These are phyloP conservation scores for Cyanoderma ruficeps DNA, from an alignment of 2,113 vertebrate genomes.

Conservation along the genomic window DNA sequence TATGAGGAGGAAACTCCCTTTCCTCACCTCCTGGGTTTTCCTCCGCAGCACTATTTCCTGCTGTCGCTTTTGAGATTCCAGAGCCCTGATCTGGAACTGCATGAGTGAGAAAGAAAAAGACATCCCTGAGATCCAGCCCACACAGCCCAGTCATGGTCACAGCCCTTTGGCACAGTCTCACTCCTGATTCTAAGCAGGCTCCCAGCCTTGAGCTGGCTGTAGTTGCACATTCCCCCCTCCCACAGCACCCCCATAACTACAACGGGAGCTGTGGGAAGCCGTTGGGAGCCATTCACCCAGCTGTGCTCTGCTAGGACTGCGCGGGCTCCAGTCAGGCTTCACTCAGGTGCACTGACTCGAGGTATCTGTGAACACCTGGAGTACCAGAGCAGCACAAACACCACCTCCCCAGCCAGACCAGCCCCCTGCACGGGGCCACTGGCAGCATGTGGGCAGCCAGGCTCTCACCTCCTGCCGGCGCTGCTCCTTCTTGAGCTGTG, in stretches of 20 bases:
- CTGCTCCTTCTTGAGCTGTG: conserved; percentile 96
- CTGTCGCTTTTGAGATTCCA: conserved; percentile 96
- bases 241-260: neutral
- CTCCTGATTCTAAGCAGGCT: neutral
- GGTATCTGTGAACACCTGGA: neutral
- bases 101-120: neutral
- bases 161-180: neutral
- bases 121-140: neutral
- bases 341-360: fast-evolving
- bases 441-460: neutral
- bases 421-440: fast-evolving
- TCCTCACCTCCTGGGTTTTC: conserved; percentile 90
- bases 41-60: conserved; percentile 93
- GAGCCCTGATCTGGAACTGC: conserved; percentile 93
- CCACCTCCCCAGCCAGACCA: too few relatives aligned
- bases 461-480: conserved; percentile 76
- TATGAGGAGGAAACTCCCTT: neutral
- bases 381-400: neutral
- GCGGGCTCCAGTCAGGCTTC: fast-evolving
- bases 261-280: neutral
- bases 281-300: fast-evolving
- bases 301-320: neutral
- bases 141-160: fast-evolving
- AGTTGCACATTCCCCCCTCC: fast-evolving
- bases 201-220: neutral